Evolutionary conservation across 1,140 invertebrate genomes (phyloP).

Genomic region (Archivesica marissinica): DNA sequence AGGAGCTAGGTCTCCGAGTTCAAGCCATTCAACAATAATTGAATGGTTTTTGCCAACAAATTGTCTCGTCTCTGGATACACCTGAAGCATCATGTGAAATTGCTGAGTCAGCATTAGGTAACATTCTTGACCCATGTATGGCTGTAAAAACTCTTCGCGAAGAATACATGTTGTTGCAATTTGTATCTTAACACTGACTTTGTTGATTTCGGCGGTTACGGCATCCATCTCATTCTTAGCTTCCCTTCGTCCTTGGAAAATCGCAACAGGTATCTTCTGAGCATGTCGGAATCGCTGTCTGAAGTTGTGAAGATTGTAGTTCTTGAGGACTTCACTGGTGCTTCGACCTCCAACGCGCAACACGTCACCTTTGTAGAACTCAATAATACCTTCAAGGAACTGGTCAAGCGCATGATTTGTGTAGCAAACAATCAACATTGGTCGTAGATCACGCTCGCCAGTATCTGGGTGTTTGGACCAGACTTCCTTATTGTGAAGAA

Average conservation of each 20-base stretch:
- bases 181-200: constrained; percentile 67
- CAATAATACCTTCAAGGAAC: constrained; percentile 89
- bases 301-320: constrained; percentile 64
- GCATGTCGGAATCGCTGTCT: constrained; percentile 64
- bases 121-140: constrained; percentile 58
- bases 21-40: constrained; percentile 67
- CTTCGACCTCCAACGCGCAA: constrained; percentile 90
- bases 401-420: constrained; percentile 96
- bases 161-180: constrained; percentile 68
- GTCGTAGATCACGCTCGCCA: constrained; percentile 71
- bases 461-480: constrained; percentile 69
- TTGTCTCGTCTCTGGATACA: constrained; percentile 2
- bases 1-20: constrained; percentile 41
- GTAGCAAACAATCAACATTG: constrained; percentile 92
- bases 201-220: constrained; percentile 66
- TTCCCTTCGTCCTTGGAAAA: constrained; percentile 60
- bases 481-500: constrained; percentile 78
- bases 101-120: constrained; percentile 47
- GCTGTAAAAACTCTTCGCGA: constrained; percentile 67
- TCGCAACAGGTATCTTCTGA: constrained; percentile 58
- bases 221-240: constrained; percentile 61
- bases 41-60: constrained; percentile 28
- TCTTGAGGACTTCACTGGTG: constrained; percentile 83
- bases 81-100: constrained; percentile 39
- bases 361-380: constrained; percentile 82